Base-by-base conservation (phyloP, 2,888 invertebrate genomes). In the Candidula unifasciata region DNA sequence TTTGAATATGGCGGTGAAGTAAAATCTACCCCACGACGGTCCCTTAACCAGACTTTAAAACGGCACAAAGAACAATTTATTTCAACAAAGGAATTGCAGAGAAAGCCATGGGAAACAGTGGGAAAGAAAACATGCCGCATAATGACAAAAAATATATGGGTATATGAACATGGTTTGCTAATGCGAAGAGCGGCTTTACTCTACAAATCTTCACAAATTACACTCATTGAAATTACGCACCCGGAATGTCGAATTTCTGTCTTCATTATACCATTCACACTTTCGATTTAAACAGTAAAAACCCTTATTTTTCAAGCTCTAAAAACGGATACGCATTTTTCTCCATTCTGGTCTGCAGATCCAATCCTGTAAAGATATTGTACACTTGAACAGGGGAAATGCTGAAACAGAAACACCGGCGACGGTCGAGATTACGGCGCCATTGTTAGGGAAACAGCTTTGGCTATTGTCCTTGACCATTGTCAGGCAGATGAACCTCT, bases 351-450 rank as follows among this genome's bases (percentile, higher is more conserved):
- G 24, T 10, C 35, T 60, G 57, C 35, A 78, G 35, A 78, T 60
- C 60, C 64, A n/a, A 33, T 30, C 27, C 54, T 74, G 30, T 54
- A 30, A 27, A n/a, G 60, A 78, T 78, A 78, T 78, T 78, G 73
- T 52, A 24, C 44, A 35, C n/a, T 2, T 10, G 60, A 78, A n/a
- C 35, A 60, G 33, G 35, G 33, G 24, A 16, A 78, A 10, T 18
- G 35, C 0, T 35, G 76, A 27, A 57, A 76, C 13, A 5, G 33
- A 79, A 79, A 79, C 78, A 79, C 64, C 68, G 44, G 68, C 60
- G 68, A 27, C 68, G 68, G 80, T 68, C 80, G 68, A 80, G 80
- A 80, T 80, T 80, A 80, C 68, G 66, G 16, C 80, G 80, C 80
- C 80, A 68, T 80, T 80, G 80, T 80, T 68, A 30, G 3, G 30